phyloP scores from a whole-genome alignment of 2,888 invertebrate genomes.

The Abrostola triplasia region DNA sequence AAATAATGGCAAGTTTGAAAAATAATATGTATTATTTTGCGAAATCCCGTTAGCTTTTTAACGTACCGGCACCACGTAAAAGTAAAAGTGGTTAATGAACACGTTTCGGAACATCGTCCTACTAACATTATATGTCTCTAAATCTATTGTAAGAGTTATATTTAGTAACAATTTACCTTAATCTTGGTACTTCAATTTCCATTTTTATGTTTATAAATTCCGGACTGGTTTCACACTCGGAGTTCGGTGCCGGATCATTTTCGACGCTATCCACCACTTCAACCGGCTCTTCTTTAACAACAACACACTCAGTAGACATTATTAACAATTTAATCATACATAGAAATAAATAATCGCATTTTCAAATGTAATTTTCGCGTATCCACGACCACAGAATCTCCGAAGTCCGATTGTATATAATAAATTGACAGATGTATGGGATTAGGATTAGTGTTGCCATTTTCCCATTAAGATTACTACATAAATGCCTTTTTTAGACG shows the following conservation, averaged over 20 bases:
- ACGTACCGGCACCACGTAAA: no score
- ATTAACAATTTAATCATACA: not conserved
- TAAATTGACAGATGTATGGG: not conserved
- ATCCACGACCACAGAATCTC: no score
- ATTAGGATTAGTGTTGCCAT: not conserved
- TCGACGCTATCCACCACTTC: conserved; percentile 10
- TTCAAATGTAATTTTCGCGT: not conserved
- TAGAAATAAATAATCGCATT: not conserved
- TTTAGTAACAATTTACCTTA: conserved; percentile 34
- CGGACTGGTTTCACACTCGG: conserved; percentile 4
- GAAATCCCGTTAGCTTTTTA: no score
- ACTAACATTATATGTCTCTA: no score
- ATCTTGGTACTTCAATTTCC: conserved; percentile 14
- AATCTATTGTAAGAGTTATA: no score
- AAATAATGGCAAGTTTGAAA: no score
- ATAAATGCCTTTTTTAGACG: not conserved
- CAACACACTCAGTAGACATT: conserved; percentile 34
- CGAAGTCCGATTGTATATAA: not conserved
- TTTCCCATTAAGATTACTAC: no score
- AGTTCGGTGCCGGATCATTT: not conserved
- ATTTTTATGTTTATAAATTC: conserved; percentile 25
- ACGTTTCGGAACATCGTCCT: no score
- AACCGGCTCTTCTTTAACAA: conserved; percentile 41
- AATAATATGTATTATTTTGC: no score
- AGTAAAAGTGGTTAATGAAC: no score